Base-by-base conservation (phyloP, 2,113 vertebrate genomes). In the Pomatostomus ruficeps region DNA sequence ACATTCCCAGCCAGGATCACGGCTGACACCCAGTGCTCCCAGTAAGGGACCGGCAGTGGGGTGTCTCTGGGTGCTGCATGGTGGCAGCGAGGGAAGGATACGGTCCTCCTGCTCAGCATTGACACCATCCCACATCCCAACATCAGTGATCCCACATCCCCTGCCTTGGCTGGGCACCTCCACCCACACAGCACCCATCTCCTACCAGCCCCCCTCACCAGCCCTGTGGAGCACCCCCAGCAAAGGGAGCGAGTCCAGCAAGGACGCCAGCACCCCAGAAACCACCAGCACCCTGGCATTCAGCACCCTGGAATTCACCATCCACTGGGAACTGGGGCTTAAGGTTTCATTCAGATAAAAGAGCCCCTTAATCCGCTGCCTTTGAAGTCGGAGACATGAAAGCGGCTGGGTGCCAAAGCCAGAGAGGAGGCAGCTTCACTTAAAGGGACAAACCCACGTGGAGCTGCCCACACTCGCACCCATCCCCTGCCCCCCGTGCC, bases 301-400 rank as follows among this genome's bases (percentile, higher is more conserved):
- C 89, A 55, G 75, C 61, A 80, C 63, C 80, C 63, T 20, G 14
- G 75, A 57, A 82, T 78, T 63, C 83, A 61, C 85, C 65, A 91
- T 89, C 45, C 66, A 68, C 65, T 1, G 46, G 88, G 79, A 96
- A 88, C 51, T 1, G 42, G 31, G 59, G 95, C 94, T 96, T 95
- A 94, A 88, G 91, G 96, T 97, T 96, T 93, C 96, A 96, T 97
- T 97, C 94, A 86, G 95, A 97, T 97, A 97, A 97, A 97, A 96
- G 96, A 95, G 96, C 93, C 78, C 88, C 95, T 95, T 97, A 97
- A 97, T 97, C 97, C 79, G 49, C 92, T 73, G 95, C 97, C 97
- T 97, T 97, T 97, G 97, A 98, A 97, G 97, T 96, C 58, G 33
- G 89, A 97, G 92, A 96, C 96, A 95, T 97, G 95, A 97, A 98